A percentile compares a stretch with the other conserved stretches of the same genome.
Evolutionary conservation across 2,888 invertebrate species (phyloP).

Genomic region (Andrena trimmerana): DNA sequence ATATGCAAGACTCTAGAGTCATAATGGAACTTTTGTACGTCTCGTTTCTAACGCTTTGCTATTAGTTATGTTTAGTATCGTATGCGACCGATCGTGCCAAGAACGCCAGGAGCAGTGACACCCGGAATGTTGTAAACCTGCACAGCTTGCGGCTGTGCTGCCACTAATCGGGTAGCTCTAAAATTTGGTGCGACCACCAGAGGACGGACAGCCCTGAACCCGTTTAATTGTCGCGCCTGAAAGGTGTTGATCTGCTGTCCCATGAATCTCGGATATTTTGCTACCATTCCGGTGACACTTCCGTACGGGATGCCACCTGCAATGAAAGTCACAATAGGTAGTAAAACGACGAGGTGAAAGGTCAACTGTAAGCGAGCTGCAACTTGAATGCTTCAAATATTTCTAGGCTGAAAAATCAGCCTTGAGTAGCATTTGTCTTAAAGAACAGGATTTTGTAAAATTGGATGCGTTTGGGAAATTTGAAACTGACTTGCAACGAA

Average conservation of each 20-base stretch:
- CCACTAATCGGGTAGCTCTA: conserved; percentile 65
- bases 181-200: conserved; percentile 74
- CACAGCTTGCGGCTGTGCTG: conserved; percentile 68
- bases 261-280: conserved; percentile 83
- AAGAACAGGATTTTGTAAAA: too few relatives aligned
- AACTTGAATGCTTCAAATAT: not conserved
- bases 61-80: conserved; percentile 65
- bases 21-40: conserved; percentile 11
- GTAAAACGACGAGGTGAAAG: not conserved
- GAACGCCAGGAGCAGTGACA: conserved; percentile 76
- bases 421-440: too few relatives aligned
- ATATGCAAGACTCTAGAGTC: not conserved
- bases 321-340: not conserved
- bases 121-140: conserved; percentile 78
- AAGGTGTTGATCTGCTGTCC: conserved; percentile 24
- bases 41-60: conserved; percentile 2
- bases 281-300: conserved; percentile 87
- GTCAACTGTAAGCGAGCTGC: not conserved
- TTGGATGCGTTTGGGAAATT: too few relatives aligned
- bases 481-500: too few relatives aligned
- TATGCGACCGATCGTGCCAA: conserved; percentile 75
- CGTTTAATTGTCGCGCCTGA: conserved; percentile 52
- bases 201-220: conserved; percentile 44
- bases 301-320: conserved; percentile 89
- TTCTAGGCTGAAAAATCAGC: not conserved